These are phyloP conservation scores for Zelleria hepariella DNA, from an alignment of 2,888 invertebrate species.

Conservation along the genomic window DNA sequence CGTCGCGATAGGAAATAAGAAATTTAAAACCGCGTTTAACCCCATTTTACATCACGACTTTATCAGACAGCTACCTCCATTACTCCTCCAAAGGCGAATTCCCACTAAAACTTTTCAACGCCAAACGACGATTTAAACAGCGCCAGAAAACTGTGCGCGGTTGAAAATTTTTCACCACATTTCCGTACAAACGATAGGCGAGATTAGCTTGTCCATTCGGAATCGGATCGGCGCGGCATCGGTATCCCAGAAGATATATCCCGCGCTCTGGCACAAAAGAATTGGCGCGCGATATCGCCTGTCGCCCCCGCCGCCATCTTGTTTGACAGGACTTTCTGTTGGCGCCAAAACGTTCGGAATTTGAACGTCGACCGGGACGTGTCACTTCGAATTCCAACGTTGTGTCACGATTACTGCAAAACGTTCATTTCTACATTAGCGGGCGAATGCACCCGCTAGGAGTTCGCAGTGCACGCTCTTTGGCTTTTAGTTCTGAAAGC, in stretches of 20 bases:
- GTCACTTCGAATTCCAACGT: conserved; percentile 27
- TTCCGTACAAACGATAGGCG: conserved; percentile 23
- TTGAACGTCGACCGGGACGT: conserved; percentile 50
- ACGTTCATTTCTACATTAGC: conserved; percentile 5
- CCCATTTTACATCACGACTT: background rate
- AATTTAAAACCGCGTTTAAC: background rate
- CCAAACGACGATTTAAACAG: background rate
- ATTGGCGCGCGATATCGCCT: conserved; percentile 39
- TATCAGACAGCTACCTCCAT: background rate
- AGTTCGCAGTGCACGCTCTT: background rate
- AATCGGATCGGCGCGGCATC: conserved; percentile 45
- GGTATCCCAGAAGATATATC: conserved; percentile 46
- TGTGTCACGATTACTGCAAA: conserved; percentile 9
- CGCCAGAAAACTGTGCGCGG: background rate
- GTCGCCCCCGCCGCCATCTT: conserved; percentile 30
- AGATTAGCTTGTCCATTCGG: conserved; percentile 56
- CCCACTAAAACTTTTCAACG: background rate
- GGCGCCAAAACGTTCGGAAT: conserved; percentile 58
- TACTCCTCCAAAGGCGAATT: background rate
- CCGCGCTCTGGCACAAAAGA: conserved; percentile 55
- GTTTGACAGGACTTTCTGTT: conserved; percentile 19
- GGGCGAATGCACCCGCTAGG: background rate
- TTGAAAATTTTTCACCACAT: conserved; percentile 5
- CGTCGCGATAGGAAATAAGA: background rate
- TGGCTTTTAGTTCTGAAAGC: background rate